Base-by-base conservation (phyloP, 2,888 invertebrate genomes). In the Polymixis flavicincta region DNA sequence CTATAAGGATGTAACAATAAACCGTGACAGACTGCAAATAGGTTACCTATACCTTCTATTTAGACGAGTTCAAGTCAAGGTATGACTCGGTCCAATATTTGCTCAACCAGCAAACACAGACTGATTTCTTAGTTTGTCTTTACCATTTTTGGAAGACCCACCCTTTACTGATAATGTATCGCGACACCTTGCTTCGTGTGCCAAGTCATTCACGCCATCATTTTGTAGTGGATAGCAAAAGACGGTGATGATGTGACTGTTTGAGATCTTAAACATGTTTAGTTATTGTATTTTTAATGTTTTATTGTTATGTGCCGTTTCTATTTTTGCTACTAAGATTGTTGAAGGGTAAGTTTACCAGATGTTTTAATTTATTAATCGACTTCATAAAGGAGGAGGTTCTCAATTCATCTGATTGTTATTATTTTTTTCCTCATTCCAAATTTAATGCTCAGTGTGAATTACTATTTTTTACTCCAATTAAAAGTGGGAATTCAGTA, bases 141-240 rank as follows among this genome's bases (percentile, higher is more conserved):
- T 88, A 88, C 96, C 96, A 90, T 95, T 91, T 95, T 92, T 79
- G 94, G 94, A 80, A 76, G 93, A 88, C 95, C 92, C 93, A 91
- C 94, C 96, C 93, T 92, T 83, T 88, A 71, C 60, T 80, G 95
- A 96, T 95, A 95, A 93, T 87, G 82, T 91, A 90, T 90, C 90
- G 85, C 82, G 85, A 89, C 87, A 88, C 90, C 91, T 91, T 92
- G 91, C 92, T 93, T 90, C 91, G 89, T 82, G 79, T 87, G 84
- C 91, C 90, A 89, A 89, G 87, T 92, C 93, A 94, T 93, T 94
- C 89, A 77, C 80, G 81, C 91, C 90, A 88, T 92, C 94, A 93
- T 92, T 92, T 90, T 86, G 89, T 85, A 70, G 89, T 89, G 87
- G 89, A 88, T 80, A 83, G 81, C 73, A 74, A 85, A 85, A 82